Evolutionary conservation across 2,797 vertebrate genomes (phyloP).

Genomic region (Malacoctenus gilli): DNA sequence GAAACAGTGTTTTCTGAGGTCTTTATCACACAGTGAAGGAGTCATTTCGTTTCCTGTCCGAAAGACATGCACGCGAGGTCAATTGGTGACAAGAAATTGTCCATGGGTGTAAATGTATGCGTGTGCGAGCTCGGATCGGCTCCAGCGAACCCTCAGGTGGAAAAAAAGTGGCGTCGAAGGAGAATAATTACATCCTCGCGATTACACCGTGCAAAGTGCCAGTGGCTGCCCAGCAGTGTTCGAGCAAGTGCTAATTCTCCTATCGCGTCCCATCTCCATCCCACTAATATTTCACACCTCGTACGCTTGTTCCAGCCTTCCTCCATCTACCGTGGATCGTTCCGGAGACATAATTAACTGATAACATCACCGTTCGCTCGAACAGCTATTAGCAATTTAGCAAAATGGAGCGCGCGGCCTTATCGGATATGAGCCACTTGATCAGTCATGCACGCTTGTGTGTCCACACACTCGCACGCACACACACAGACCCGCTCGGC

Average conservation of each 20-base stretch:
- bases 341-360: constrained; percentile 29
- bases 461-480: constrained; percentile 8
- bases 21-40: too few species aligned
- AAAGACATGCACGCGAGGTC: too few species aligned
- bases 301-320: neutral
- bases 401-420: constrained; percentile 10
- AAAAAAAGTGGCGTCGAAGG: too few species aligned
- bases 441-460: constrained; percentile 20
- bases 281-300: constrained; percentile 25
- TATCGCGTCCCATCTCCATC: constrained; percentile 9
- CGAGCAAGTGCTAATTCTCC: constrained; percentile 9
- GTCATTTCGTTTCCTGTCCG: too few species aligned
- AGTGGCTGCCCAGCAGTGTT: neutral
- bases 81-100: too few species aligned
- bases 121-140: too few species aligned
- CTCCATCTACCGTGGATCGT: constrained; percentile 7
- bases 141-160: too few species aligned
- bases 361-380: constrained; percentile 13
- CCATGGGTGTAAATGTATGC: too few species aligned
- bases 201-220: constrained; percentile 4
- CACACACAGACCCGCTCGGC: constrained; percentile 22
- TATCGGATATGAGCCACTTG: constrained; percentile 10
- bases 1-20: constrained; percentile 7
- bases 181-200: constrained; percentile 12
- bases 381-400: constrained; percentile 27